phyloP scores from a whole-genome alignment of 2,113 vertebrate species.

The Apodemus speciosus region DNA sequence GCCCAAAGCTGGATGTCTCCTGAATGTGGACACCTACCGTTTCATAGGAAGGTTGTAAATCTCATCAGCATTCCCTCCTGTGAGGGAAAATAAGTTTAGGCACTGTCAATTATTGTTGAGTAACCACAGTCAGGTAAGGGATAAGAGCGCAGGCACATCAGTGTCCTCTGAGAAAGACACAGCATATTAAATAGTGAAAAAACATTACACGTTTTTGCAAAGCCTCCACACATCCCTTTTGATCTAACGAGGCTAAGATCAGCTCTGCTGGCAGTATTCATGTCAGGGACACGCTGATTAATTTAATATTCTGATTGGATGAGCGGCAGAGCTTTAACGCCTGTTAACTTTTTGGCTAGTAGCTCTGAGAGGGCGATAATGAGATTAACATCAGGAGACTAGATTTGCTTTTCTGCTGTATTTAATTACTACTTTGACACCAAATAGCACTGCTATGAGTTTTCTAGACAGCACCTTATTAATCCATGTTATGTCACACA shows the following conservation, averaged over 20 bases:
- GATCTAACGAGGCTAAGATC: slow-evolving; percentile 78
- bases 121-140: background rate
- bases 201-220: slow-evolving; percentile 10
- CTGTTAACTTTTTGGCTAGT: slow-evolving; percentile 88
- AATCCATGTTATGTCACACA: slow-evolving; percentile 45
- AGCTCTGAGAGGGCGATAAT: slow-evolving; percentile 86
- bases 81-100: background rate
- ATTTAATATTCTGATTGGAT: slow-evolving; percentile 88
- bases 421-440: slow-evolving; percentile 88
- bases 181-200: slow-evolving; percentile 33
- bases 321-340: slow-evolving; percentile 84
- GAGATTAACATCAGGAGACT: slow-evolving; percentile 87
- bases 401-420: slow-evolving; percentile 84
- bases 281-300: slow-evolving; percentile 82
- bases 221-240: slow-evolving; percentile 46
- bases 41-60: background rate
- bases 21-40: background rate
- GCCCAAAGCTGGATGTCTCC: background rate
- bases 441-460: slow-evolving; percentile 78
- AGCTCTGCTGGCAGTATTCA: slow-evolving; percentile 80
- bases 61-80: background rate
- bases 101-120: background rate
- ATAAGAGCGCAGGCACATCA: background rate
- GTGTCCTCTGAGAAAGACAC: background rate
- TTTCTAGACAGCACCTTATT: slow-evolving; percentile 75